Conservation (phyloP, 23 tunicate genomes). For the Corella eumyota region DNA sequence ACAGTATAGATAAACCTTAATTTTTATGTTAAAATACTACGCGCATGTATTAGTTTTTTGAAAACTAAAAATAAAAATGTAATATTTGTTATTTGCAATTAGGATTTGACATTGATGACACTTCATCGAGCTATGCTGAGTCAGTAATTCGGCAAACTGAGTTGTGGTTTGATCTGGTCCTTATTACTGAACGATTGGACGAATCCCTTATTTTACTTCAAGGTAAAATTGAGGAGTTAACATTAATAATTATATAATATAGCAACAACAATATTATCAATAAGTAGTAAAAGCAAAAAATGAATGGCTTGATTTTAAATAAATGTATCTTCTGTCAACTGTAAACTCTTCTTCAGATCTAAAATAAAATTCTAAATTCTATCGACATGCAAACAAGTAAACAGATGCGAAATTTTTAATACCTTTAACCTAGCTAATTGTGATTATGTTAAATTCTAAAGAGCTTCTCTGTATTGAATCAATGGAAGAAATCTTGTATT, state of each 20-base stretch:
- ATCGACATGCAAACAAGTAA: too few relatives aligned
- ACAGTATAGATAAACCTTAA: too few relatives aligned
- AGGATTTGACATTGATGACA: conserved; percentile 57
- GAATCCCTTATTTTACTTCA: conserved; percentile 81
- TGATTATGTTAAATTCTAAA: neutral
- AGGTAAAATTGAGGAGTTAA: conserved; percentile 19
- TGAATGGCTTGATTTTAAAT: neutral
- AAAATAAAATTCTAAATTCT: too few relatives aligned
- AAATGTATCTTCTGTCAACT: neutral
- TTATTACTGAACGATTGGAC: conserved; percentile 90
- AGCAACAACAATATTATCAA: neutral
- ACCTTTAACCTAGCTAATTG: neutral
- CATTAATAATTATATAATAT: neutral
- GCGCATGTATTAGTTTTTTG: too few relatives aligned
- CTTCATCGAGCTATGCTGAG: conserved; percentile 29
- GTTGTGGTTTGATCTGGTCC: conserved; percentile 42
- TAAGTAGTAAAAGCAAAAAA: neutral
- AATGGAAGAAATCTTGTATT: conserved; percentile 59
- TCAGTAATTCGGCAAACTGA: conserved; percentile 36
- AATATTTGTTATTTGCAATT: neutral
- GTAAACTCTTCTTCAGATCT: too few relatives aligned
- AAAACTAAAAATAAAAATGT: neutral
- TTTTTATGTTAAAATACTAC: too few relatives aligned
- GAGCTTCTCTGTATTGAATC: conserved; percentile 84
- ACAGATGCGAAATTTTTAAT: too few relatives aligned